Base-by-base conservation (phyloP, 2,797 vertebrate genomes). In the Anguilla marmorata region DNA sequence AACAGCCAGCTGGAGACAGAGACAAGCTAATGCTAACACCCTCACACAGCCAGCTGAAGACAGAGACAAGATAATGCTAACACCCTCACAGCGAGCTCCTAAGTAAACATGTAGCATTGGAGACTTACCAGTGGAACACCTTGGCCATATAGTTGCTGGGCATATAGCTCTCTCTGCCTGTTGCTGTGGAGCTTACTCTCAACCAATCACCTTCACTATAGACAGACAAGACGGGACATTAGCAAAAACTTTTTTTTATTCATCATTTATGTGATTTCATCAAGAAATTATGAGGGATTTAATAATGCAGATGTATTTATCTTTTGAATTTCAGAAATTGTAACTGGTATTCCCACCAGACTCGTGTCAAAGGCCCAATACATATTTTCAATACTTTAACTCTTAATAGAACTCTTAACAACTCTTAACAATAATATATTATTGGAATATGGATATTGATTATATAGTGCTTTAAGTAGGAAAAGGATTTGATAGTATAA, bases 191-290 rank as follows among this genome's bases (percentile, higher is more conserved):
- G 0, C 87, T 93, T 89, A 98, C 97, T 41, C 93, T 95, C 95
- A 96, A 94, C 93, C 97, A 98, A 27, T 98, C 97, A 0, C 96
- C 96, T 0, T 97, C 94, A 9, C 98, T 98, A 93, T 1, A 41
- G 94, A 89, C 84, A 88, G 27, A 90, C 80, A 90, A 45, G 41
- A 45, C 41, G 41, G 41, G 41, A 45, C 41, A 45, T 45, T 45
- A 45, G 41, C 41, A 45, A 45, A 45, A 45, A 45, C 41, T 45
- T 45, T 21, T 63, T 63, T 63, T 19, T 63, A 21, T 63, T 63
- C 0, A 63, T 63, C 58, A 63, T 24, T 63, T 24, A 63, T 63
- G 58, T 63, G 58, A 63, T 63, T 24, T 63, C 58, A 63, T 63
- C 16, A 63, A 63, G 16, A 24, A 63, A 5, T 52, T 52, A 52